Evolutionary conservation across 2,113 vertebrate species (phyloP).

Genomic region (Notarius lentiginosus): DNA sequence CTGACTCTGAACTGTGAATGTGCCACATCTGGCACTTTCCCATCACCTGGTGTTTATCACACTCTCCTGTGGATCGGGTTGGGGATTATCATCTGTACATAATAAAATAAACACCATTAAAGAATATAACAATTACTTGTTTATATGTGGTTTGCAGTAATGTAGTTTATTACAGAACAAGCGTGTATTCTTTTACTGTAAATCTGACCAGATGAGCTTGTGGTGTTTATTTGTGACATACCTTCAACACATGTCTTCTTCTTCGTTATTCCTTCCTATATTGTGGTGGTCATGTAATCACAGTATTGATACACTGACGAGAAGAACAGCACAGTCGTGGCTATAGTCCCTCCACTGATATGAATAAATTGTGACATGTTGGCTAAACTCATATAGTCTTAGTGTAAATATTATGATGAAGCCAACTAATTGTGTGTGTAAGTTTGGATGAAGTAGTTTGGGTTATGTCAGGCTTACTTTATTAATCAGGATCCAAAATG

Average conservation of each 20-base stretch:
- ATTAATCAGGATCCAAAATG: conserved; percentile 60
- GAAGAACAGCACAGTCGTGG: neutral
- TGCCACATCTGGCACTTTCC: neutral
- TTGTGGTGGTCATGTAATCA: neutral
- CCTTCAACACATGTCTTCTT: neutral
- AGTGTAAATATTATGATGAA: conserved; percentile 67
- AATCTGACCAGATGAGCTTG: neutral
- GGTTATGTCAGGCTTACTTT: conserved; percentile 51
- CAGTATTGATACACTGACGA: neutral
- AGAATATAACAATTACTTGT: neutral
- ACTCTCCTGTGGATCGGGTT: conserved; percentile 23
- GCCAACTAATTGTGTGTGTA: conserved; percentile 52
- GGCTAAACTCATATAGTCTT: conserved; percentile 38
- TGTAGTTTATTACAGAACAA: neutral
- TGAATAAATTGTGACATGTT: conserved; percentile 39
- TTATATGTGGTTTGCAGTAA: neutral
- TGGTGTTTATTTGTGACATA: neutral
- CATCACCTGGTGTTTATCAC: neutral
- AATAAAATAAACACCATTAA: conserved; percentile 54
- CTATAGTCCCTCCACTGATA: neutral
- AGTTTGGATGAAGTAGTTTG: conserved; percentile 41
- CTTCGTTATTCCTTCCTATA: neutral
- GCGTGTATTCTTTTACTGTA: neutral
- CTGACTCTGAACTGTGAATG: neutral
- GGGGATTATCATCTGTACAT: conserved; percentile 33